phyloP scores from a whole-genome alignment of 1,140 invertebrate species.

The Cephus cinctus region DNA sequence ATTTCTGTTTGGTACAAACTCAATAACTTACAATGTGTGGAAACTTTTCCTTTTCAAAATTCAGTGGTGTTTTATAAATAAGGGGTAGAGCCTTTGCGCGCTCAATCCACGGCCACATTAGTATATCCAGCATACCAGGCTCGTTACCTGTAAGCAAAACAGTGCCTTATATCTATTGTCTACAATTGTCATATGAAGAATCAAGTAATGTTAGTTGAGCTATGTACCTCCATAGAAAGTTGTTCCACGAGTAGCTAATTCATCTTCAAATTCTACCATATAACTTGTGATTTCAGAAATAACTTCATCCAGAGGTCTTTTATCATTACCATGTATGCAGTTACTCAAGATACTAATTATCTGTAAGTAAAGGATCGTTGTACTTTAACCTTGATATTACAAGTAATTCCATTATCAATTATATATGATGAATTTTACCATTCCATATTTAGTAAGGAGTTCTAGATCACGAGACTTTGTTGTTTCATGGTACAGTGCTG shows the following conservation, averaged over 20 bases:
- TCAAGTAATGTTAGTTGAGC: constrained; percentile 15
- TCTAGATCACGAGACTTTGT: constrained; percentile 54
- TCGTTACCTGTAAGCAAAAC: constrained; percentile 4
- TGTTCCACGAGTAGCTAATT: constrained; percentile 30
- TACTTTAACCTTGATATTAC: constrained; percentile 9
- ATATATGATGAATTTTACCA: constrained; percentile 25
- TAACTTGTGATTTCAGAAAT: constrained; percentile 30
- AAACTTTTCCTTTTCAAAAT: constrained; percentile 22
- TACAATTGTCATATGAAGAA: constrained; percentile 1
- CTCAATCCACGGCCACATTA: constrained; percentile 48
- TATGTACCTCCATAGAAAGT: constrained; percentile 37
- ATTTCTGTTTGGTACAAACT: background rate
- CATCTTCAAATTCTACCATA: constrained; percentile 24
- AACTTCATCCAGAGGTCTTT: constrained; percentile 29
- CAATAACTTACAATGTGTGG: constrained; percentile 19
- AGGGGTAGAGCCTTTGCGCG: constrained; percentile 37
- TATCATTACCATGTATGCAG: constrained; percentile 34
- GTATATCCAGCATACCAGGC: constrained; percentile 35
- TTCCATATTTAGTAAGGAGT: constrained; percentile 48
- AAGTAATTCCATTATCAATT: background rate
- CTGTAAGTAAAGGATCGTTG: constrained; percentile 20
- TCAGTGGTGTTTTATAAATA: constrained; percentile 18
- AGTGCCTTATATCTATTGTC: background rate
- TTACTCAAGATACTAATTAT: constrained; percentile 30
- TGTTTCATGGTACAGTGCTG: constrained; percentile 52